These are phyloP conservation scores for Tetraodon nigroviridis DNA, from an alignment of 2,113 vertebrate species.

Conservation along the genomic window DNA sequence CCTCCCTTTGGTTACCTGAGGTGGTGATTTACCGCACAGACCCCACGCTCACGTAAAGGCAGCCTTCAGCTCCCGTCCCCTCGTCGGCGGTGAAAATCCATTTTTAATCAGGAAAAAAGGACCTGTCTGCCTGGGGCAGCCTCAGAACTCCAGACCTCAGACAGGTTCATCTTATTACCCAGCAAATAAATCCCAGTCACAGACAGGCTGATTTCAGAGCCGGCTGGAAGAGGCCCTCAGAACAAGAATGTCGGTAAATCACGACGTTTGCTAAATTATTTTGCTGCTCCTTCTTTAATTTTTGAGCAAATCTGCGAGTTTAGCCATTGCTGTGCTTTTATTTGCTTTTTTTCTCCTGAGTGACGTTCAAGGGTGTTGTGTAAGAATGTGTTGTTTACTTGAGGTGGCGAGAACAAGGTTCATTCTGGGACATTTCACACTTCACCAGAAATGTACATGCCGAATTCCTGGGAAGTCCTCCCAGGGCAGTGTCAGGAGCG, in stretches of 20 bases:
- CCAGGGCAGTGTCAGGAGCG: no score
- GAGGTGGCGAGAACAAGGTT: no score
- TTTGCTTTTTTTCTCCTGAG: no score
- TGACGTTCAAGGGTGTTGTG: no score
- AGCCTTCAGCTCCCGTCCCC: background rate
- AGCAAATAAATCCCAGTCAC: conserved; percentile 45
- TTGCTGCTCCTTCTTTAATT: no score
- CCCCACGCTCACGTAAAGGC: conserved; percentile 37
- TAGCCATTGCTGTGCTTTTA: no score
- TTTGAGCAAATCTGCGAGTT: no score
- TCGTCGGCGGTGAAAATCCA: conserved; percentile 19
- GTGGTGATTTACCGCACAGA: conserved; percentile 36
- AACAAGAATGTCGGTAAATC: conserved; percentile 17
- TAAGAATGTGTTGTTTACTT: no score
- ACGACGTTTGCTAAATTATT: background rate
- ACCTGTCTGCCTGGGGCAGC: conserved; percentile 20
- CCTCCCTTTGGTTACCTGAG: conserved; percentile 35
- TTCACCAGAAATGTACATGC: no score
- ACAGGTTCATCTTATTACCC: conserved; percentile 54
- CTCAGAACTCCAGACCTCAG: conserved; percentile 41
- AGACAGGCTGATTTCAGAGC: conserved; percentile 38
- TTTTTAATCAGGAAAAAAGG: conserved; percentile 47
- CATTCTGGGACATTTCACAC: no score
- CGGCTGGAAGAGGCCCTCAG: conserved; percentile 31
- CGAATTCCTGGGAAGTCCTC: no score